These are phyloP conservation scores for Suillia variegata DNA, from an alignment of 2,888 invertebrate species.

Conservation along the genomic window DNA sequence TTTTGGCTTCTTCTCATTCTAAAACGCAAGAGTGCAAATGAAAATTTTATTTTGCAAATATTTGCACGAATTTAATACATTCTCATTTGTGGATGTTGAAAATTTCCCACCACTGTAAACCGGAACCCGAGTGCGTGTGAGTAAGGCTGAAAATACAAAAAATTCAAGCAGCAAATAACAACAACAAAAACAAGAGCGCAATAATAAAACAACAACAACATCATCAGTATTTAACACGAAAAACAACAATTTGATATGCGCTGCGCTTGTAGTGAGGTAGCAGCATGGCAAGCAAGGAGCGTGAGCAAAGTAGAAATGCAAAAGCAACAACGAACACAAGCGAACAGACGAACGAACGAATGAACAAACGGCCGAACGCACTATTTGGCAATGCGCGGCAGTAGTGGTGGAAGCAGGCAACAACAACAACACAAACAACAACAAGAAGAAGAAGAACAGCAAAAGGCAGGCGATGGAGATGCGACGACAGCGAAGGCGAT, in stretches of 20 bases:
- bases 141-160: background rate
- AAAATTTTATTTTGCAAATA: no score
- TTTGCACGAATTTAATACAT: background rate
- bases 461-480: no score
- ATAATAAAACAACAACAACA: conserved; percentile 6
- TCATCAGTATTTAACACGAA: no score
- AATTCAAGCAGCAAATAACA: conserved; percentile 4
- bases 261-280: background rate
- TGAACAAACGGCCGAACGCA: background rate
- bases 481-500: no score
- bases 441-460: no score
- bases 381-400: background rate
- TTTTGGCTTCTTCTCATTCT: no score
- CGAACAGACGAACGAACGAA: conserved; percentile 26
- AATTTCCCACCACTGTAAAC: conserved; percentile 2
- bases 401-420: background rate
- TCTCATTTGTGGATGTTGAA: no score
- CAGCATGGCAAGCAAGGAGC: background rate
- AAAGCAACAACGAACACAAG: conserved; percentile 32
- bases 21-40: no score
- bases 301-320: background rate
- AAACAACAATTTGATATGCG: no score
- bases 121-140: conserved; percentile 1
- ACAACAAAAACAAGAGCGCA: background rate
- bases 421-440: conserved; percentile 21